phyloP scores from a whole-genome alignment of 2,113 vertebrate genomes.

The Peromyscus leucopus region DNA sequence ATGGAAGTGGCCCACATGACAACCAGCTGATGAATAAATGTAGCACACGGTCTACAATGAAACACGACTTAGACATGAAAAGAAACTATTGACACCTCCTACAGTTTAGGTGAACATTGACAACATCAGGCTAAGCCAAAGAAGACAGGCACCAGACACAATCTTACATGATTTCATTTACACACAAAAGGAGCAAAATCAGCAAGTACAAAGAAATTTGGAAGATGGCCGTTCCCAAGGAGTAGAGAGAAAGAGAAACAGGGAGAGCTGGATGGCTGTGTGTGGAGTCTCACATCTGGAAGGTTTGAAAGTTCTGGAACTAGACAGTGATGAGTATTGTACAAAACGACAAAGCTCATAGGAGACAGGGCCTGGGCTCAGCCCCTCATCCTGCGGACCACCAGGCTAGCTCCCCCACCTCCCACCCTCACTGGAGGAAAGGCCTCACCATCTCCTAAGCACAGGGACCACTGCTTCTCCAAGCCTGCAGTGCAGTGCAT shows the following conservation, averaged over 20 bases:
- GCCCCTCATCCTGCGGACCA: background rate
- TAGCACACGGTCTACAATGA: background rate
- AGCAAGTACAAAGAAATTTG: background rate
- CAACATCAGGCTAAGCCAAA: background rate
- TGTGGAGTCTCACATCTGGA: fast-evolving
- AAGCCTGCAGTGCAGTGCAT: background rate
- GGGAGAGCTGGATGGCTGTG: background rate
- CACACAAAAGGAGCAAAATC: background rate
- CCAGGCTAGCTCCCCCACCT: background rate
- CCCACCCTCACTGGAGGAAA: background rate
- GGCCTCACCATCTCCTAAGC: background rate
- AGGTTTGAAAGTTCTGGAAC: background rate
- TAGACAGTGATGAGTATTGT: background rate
- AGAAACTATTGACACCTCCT: background rate
- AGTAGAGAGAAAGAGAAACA: background rate
- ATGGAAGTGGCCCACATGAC: background rate
- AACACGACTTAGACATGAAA: background rate
- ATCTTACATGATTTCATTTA: background rate
- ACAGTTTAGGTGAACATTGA: background rate
- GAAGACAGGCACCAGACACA: background rate
- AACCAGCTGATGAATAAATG: background rate
- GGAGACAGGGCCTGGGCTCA: background rate
- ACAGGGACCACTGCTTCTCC: background rate
- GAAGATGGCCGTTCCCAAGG: background rate
- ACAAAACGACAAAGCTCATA: background rate